Evolutionary conservation across 2,888 invertebrate genomes (phyloP), one percentile per base, ranked within the genome.

Genomic region (Uropetala carovei): DNA sequence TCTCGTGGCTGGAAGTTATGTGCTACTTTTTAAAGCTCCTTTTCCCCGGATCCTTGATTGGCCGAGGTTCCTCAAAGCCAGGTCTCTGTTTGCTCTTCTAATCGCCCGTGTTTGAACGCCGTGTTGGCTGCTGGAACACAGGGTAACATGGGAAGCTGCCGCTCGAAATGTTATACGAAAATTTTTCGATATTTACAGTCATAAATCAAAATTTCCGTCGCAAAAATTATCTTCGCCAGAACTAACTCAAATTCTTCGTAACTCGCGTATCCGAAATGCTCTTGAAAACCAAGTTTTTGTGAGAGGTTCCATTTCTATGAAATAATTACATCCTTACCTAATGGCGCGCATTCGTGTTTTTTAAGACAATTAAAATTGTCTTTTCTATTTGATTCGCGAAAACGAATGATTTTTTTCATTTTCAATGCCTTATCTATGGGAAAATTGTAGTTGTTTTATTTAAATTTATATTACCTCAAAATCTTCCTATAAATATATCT

Each of bases 171-270:
- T 75, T 75, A 22, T 22, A 14, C 75, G 75, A 22, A 75, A 75
- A 75, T 27, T 75, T 27, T 75, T 75, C 75, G 75, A 75, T 75
- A 75, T 75, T 75, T 75, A 22, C n/a, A 75, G 75, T 75, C 75
- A 75, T 75, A 75, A 75, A 75, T 75, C n/a, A 75, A 75, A 75
- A 27, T 75, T 75, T 68, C 75, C 75, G 27, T 75, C 75, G n/a
- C 22, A 75, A n/a, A 22, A 18, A 22, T 22, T 68, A 68, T 75
- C 27, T 75, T 75, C 22, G 22, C 75, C 27, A 22, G 27, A 75
- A 75, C 5, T 13, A 27, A 11, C 27, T 75, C 75, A 43, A 43
- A 43, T 43, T 43, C 43, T 43, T 43, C 43, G 43, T 43, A 43
- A 43, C 3, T 5, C 43, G 43, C 5, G 43, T 18, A 11, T 75